Percentiles rank a stretch among this genome's conserved stretches.
Evolutionary conservation across 2,113 vertebrate genomes (phyloP).

Genomic region (Poecile atricapillus): DNA sequence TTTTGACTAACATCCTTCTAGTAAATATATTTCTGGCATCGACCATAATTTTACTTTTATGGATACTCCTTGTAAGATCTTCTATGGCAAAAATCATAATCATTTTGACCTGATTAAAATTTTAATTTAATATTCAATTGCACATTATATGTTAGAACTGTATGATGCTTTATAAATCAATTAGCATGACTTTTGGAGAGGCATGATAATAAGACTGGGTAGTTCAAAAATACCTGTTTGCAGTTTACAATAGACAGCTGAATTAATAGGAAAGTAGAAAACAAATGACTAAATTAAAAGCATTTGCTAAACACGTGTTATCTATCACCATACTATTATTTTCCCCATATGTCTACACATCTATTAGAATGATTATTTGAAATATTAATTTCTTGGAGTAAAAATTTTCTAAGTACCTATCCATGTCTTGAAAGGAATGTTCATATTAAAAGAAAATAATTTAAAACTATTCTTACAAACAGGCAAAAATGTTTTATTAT

Average conservation of each 20-base stretch:
- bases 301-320: not conserved
- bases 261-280: not conserved
- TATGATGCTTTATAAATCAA: not conserved
- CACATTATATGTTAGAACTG: not conserved
- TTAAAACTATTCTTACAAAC: not conserved
- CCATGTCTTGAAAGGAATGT: not conserved
- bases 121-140: not conserved
- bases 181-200: rapidly evolving
- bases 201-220: not conserved
- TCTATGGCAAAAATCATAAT: not conserved
- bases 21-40: not conserved
- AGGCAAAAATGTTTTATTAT: not conserved
- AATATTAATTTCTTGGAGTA: not conserved
- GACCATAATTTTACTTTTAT: not conserved
- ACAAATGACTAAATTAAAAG: not conserved
- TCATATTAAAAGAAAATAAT: not conserved
- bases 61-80: not conserved
- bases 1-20: not conserved
- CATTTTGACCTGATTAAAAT: not conserved
- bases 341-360: not conserved
- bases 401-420: not conserved
- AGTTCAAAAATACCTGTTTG: not conserved
- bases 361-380: not conserved
- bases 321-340: not conserved
- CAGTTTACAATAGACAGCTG: not conserved